Evolutionary conservation across 2,797 vertebrate species (phyloP).

Genomic region (Valencia hispanica): DNA sequence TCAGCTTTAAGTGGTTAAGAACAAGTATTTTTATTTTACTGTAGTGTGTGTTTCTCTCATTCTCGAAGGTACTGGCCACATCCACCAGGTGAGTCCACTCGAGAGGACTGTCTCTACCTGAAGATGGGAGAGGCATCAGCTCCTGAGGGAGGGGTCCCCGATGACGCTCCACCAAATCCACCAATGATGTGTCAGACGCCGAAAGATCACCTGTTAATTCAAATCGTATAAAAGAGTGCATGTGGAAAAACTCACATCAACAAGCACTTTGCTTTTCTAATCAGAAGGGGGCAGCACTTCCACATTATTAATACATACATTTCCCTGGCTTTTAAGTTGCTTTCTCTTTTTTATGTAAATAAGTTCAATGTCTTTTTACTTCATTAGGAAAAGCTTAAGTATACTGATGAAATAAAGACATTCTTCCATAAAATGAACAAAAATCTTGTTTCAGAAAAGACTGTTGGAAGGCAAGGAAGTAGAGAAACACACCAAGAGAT

Average conservation of each 20-base stretch:
- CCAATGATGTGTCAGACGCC: slow-evolving; percentile 97
- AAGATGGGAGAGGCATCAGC: slow-evolving; percentile 95
- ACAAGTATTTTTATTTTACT: slow-evolving; percentile 42
- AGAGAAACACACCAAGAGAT: neutral
- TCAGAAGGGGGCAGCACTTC: slow-evolving; percentile 32
- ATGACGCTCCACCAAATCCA: slow-evolving; percentile 93
- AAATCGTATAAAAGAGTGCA: neutral
- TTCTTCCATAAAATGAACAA: neutral
- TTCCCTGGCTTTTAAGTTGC: neutral
- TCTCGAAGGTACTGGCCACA: slow-evolving; percentile 96
- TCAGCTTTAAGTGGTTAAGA: neutral
- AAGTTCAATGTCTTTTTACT: neutral
- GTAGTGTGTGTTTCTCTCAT: slow-evolving; percentile 78
- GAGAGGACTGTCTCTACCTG: slow-evolving; percentile 86
- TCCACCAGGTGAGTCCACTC: slow-evolving; percentile 98
- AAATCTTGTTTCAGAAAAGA: neutral
- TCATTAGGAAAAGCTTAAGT: neutral
- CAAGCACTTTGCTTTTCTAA: neutral
- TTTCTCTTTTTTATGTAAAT: neutral
- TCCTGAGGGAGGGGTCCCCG: slow-evolving; percentile 87
- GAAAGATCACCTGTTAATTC: slow-evolving; percentile 90
- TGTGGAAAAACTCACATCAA: neutral
- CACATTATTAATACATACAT: neutral
- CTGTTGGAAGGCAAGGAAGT: neutral
- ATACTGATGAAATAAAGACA: neutral